These are phyloP conservation scores for Turritopsis rubra DNA, from an alignment of 30 jellyfish, hydroid and myxozoan genomes.

Conservation along the genomic window DNA sequence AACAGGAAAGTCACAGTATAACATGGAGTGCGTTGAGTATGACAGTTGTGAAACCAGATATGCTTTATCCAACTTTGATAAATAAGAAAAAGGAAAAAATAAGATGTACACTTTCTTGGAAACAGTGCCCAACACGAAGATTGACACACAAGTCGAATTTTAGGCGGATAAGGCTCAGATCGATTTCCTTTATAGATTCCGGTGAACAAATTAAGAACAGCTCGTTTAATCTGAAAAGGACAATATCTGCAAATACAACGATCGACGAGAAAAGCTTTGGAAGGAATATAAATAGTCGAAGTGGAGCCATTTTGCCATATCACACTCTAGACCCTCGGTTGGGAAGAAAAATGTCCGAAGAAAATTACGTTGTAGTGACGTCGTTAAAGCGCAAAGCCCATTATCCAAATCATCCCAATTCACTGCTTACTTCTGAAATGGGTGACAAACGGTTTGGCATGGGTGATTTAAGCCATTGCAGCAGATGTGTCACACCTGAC, in stretches of 20 bases:
- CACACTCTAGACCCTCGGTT: conserved; percentile 63
- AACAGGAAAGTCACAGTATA: conserved; percentile 49
- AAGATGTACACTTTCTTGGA: background rate
- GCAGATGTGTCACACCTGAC: background rate
- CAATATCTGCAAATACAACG: background rate
- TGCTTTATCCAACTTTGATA: background rate
- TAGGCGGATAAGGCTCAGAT: background rate
- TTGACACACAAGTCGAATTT: background rate
- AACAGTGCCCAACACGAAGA: background rate
- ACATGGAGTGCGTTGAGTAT: conserved; percentile 82
- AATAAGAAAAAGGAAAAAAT: background rate
- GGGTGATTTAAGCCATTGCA: background rate
- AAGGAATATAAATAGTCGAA: conserved; percentile 13
- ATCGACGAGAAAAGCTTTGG: background rate
- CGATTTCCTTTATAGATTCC: background rate
- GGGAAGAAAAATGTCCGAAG: background rate
- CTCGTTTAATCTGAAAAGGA: background rate
- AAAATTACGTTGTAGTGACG: conserved; percentile 2
- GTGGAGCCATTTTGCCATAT: conserved; percentile 84
- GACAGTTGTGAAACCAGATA: conserved; percentile 32
- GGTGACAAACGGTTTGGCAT: background rate
- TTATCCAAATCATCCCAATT: conserved; percentile 79
- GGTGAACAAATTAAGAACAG: background rate
- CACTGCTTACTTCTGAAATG: conserved; percentile 48
- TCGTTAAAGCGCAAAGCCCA: background rate